These are phyloP conservation scores for Caenorhabditis sulstoni DNA, from an alignment of 2,888 invertebrate species.

Conservation along the genomic window DNA sequence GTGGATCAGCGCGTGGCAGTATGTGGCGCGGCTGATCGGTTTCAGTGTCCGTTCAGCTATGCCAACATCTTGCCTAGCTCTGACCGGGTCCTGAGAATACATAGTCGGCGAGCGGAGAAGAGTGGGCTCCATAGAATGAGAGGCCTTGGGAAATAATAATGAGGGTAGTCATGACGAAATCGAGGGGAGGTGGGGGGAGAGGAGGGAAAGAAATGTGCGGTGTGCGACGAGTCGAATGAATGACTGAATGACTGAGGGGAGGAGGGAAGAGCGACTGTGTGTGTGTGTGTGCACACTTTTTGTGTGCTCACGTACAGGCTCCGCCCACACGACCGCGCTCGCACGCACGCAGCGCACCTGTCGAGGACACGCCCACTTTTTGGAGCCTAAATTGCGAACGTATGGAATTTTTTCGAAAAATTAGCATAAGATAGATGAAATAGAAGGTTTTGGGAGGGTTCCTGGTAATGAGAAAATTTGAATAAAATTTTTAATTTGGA, in stretches of 20 bases:
- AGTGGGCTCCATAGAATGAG: too few species aligned
- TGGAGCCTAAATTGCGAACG: not conserved
- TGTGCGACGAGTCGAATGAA: constrained; percentile 1
- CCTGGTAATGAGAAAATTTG: too few species aligned
- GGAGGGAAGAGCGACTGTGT: not conserved
- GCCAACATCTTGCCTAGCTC: constrained; percentile 82
- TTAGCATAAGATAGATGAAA: too few species aligned
- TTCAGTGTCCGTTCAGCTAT: constrained; percentile 80
- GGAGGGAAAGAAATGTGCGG: not conserved
- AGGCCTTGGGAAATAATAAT: too few species aligned
- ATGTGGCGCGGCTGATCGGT: constrained; percentile 81
- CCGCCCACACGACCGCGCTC: constrained; percentile 6
- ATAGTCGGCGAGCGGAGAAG: too few species aligned
- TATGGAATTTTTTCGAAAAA: too few species aligned
- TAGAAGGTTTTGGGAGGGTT: too few species aligned
- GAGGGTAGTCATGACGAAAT: not conserved
- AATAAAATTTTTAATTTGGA: too few species aligned
- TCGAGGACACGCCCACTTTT: not conserved
- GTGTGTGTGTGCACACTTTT: constrained; percentile 5
- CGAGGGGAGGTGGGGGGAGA: not conserved
- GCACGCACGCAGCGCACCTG: not conserved
- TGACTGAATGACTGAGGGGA: not conserved
- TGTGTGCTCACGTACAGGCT: constrained; percentile 8
- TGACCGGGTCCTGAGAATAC: constrained; percentile 12
- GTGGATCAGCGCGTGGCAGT: constrained; percentile 65